phyloP scores from a whole-genome alignment of 2,797 vertebrate species.

The Microchirus variegatus region DNA sequence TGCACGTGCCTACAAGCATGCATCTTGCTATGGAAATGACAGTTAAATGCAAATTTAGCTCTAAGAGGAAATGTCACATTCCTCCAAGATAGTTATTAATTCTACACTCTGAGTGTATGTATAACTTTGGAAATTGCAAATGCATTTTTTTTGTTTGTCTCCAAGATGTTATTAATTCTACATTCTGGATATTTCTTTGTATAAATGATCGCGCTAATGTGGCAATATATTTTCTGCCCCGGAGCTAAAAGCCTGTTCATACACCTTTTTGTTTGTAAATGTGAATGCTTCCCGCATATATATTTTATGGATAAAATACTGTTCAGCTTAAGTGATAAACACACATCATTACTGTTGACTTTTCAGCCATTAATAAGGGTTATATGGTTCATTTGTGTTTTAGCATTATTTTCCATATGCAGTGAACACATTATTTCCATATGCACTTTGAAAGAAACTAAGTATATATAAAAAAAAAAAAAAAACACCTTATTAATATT shows the following conservation, averaged over 20 bases:
- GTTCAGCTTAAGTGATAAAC: neutral
- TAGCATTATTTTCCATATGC: too few relatives aligned
- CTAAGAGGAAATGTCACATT: neutral
- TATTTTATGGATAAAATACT: neutral
- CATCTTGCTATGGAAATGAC: neutral
- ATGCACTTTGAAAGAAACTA: too few relatives aligned
- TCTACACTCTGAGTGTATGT: neutral
- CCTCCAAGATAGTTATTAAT: neutral
- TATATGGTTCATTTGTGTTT: too few relatives aligned
- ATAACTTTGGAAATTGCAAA: too few relatives aligned
- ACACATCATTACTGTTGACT: neutral
- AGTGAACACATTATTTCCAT: too few relatives aligned
- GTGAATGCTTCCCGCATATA: neutral
- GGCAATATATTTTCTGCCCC: neutral
- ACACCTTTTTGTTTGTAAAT: neutral
- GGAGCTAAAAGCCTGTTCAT: neutral
- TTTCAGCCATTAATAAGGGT: neutral
- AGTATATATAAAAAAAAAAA: too few relatives aligned
- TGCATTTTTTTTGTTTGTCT: too few relatives aligned
- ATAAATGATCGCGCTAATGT: neutral
- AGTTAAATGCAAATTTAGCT: neutral
- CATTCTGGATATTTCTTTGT: neutral
- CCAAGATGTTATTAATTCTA: neutral
- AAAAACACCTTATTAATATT: too few relatives aligned
- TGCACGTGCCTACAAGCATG: neutral